A percentile compares a stretch with the other conserved stretches of the same genome.
These are phyloP conservation scores for Linurgus olivaceus DNA, from an alignment of 2,797 vertebrate genomes.

Conservation along the genomic window DNA sequence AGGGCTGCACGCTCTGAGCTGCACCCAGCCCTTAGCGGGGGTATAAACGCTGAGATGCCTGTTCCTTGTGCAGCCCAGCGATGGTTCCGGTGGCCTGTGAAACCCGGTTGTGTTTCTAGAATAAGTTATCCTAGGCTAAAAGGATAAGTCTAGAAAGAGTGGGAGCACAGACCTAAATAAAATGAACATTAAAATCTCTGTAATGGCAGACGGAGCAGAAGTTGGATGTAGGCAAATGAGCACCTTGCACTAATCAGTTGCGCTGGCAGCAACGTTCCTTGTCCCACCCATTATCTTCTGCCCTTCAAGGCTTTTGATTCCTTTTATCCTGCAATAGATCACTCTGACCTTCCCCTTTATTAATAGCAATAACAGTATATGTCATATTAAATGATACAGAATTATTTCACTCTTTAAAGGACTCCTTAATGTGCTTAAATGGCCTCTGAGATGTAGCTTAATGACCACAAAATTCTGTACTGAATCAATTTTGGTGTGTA, in stretches of 20 bases:
- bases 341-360: neutral
- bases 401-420: neutral
- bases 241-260: neutral
- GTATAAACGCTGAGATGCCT: fast-evolving
- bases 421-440: neutral
- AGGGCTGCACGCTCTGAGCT: too few species aligned
- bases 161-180: neutral
- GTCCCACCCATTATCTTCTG: neutral
- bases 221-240: neutral
- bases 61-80: fast-evolving
- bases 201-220: neutral
- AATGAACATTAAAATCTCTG: neutral
- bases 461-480: neutral
- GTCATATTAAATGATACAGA: neutral
- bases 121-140: neutral
- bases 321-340: neutral
- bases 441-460: neutral
- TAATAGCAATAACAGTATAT: neutral
- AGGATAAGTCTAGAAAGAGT: neutral
- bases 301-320: neutral
- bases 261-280: neutral
- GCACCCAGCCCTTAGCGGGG: fast-evolving
- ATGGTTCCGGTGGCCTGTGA: neutral
- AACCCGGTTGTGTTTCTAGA: neutral
- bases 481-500: neutral